Evolutionary conservation across 2,888 invertebrate species (phyloP).

Genomic region (Agapetus fuscipes): DNA sequence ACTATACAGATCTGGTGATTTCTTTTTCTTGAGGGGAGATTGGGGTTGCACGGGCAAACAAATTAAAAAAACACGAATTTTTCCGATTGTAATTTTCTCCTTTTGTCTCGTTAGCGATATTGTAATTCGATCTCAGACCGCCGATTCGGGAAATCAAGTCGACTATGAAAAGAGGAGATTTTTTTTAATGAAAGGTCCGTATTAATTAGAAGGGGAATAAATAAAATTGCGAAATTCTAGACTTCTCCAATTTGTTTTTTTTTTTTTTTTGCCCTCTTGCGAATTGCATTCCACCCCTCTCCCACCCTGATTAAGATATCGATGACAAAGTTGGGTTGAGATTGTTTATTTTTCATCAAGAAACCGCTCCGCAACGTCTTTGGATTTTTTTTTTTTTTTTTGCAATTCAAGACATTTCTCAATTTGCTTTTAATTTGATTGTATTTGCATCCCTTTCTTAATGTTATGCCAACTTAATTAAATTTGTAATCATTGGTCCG

Average conservation of each 20-base stretch:
- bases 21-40: background rate
- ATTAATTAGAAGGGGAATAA: conserved; percentile 39
- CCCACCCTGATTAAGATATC: background rate
- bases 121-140: conserved; percentile 46
- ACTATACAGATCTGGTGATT: too few species aligned
- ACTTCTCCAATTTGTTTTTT: background rate
- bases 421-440: too few species aligned
- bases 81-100: conserved; percentile 20
- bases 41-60: conserved; percentile 3
- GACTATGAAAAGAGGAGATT: conserved; percentile 26
- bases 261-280: background rate
- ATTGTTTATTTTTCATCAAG: background rate
- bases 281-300: background rate
- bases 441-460: too few species aligned
- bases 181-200: conserved; percentile 44
- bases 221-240: conserved; percentile 25
- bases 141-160: conserved; percentile 10
- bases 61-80: conserved; percentile 15
- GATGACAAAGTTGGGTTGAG: background rate
- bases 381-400: background rate
- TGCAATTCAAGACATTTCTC: too few species aligned
- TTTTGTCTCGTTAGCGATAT: conserved; percentile 45
- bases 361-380: too few species aligned
- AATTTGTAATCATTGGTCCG: too few species aligned
- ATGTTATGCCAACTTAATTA: too few species aligned